Percentiles rank a stretch among this genome's conserved stretches.
phyloP scores from a whole-genome alignment of 2,113 vertebrate species.

The Ancistrus triradiatus region DNA sequence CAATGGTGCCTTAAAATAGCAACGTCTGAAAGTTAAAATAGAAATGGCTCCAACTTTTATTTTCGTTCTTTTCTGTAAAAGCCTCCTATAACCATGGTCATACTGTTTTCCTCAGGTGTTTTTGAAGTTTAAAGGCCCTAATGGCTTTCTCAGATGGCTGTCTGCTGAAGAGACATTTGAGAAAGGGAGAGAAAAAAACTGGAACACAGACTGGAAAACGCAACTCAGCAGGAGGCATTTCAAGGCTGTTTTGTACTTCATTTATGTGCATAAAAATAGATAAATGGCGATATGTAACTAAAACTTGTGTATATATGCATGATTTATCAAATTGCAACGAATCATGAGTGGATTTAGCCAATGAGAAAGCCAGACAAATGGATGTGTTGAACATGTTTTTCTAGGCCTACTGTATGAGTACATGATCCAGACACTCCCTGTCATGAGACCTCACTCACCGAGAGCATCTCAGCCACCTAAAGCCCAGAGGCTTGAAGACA shows the following conservation, averaged over 20 bases:
- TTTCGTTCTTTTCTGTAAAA: neutral
- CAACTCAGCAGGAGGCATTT: neutral
- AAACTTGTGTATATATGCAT: too few species aligned
- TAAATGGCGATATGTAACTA: neutral
- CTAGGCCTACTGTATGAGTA: neutral
- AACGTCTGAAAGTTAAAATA: too few species aligned
- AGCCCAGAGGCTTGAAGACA: conserved; percentile 16
- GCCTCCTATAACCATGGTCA: neutral
- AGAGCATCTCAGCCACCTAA: neutral
- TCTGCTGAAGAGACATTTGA: neutral
- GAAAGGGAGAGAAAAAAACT: neutral
- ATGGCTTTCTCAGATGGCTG: conserved; percentile 11
- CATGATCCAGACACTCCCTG: neutral
- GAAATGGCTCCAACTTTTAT: too few species aligned
- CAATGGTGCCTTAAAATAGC: too few species aligned
- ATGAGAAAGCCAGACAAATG: neutral
- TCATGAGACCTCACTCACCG: neutral
- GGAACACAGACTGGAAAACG: neutral
- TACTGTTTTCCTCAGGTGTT: neutral
- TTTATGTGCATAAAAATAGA: neutral
- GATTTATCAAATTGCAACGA: neutral
- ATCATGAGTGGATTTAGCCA: neutral
- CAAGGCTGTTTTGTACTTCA: neutral
- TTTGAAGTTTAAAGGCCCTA: neutral
- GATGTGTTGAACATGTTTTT: neutral